phyloP scores from a whole-genome alignment of 2,113 vertebrate genomes.

The Grammomys dolichurus region DNA sequence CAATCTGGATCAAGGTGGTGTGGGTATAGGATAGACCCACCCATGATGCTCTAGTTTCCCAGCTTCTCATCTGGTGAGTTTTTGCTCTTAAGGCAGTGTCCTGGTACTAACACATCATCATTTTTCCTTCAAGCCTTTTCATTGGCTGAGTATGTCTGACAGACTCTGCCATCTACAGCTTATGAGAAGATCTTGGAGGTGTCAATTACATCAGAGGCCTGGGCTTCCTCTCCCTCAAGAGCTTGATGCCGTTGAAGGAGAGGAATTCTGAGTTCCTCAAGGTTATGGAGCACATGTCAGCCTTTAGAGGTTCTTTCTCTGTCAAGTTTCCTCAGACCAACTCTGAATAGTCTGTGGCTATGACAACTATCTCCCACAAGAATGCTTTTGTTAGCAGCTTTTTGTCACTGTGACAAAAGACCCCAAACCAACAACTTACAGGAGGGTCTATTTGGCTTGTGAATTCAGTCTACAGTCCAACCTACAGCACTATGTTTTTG shows the following conservation, averaged over 20 bases:
- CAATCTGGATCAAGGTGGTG: background rate
- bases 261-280: accelerated
- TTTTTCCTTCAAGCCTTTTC: background rate
- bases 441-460: background rate
- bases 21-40: no score
- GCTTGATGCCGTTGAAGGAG: background rate
- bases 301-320: accelerated
- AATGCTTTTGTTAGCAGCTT: background rate
- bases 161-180: background rate
- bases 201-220: background rate
- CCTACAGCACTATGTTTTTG: background rate
- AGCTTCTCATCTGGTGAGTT: background rate
- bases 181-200: background rate
- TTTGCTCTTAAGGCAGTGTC: background rate
- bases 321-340: accelerated
- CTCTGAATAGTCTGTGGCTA: background rate
- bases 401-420: background rate
- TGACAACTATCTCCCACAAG: background rate
- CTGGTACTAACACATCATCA: background rate
- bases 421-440: background rate
- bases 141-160: background rate
- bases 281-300: no score
- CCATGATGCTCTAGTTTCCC: no score
- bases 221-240: background rate
- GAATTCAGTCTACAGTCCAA: background rate